Evolutionary conservation across 2,888 invertebrate genomes (phyloP).

Genomic region (Oxycera nigricornis): DNA sequence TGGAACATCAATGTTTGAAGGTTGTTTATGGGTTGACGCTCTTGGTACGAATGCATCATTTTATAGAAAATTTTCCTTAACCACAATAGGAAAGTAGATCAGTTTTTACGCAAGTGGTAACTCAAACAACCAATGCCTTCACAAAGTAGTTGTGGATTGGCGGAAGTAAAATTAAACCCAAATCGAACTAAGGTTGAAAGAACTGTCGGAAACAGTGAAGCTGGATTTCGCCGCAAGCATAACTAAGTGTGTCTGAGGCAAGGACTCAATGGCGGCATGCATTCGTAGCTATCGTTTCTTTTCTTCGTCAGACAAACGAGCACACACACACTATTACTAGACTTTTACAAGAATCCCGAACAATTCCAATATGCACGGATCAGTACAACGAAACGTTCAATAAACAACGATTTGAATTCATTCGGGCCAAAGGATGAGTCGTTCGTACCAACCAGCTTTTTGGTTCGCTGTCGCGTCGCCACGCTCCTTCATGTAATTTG

Average conservation of each 20-base stretch:
- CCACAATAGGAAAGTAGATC: too few relatives aligned
- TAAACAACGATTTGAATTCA: too few relatives aligned
- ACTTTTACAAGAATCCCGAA: neutral
- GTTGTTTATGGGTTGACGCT: too few relatives aligned
- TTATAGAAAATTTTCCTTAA: too few relatives aligned
- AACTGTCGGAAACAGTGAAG: neutral
- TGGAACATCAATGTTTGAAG: too few relatives aligned
- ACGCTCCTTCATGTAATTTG: constrained; percentile 41
- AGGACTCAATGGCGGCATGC: neutral
- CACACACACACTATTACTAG: neutral
- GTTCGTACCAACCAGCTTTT: too few relatives aligned
- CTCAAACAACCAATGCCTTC: neutral
- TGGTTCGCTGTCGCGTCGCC: neutral
- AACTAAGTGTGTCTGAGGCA: neutral
- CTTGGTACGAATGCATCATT: too few relatives aligned
- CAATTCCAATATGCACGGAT: neutral
- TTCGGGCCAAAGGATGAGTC: too few relatives aligned
- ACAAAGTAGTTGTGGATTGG: neutral
- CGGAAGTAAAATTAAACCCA: constrained; percentile 4
- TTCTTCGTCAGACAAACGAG: neutral
- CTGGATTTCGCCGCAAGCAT: neutral
- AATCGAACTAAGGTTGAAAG: constrained; percentile 18
- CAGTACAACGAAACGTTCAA: neutral
- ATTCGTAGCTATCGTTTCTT: neutral
- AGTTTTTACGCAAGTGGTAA: too few relatives aligned